These are phyloP conservation scores for Aproaerema taeniolella DNA, from an alignment of 2,888 invertebrate genomes.

Conservation along the genomic window DNA sequence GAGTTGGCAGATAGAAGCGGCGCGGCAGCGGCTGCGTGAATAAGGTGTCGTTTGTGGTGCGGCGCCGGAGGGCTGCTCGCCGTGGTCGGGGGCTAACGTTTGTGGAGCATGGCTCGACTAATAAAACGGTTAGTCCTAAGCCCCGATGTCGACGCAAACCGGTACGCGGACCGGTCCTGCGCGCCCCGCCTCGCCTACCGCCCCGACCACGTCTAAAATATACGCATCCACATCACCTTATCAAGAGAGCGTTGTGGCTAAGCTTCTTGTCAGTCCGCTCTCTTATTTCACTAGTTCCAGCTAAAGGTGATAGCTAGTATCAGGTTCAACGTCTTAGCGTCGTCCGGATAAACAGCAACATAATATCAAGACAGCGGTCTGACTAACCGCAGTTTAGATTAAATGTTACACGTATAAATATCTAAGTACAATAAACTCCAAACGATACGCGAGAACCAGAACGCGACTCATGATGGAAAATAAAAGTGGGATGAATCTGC, in stretches of 20 bases:
- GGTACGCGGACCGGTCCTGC: slow-evolving; percentile 67
- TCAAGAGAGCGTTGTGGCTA: slow-evolving; percentile 58
- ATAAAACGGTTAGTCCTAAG: slow-evolving; percentile 74
- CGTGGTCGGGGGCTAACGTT: slow-evolving; percentile 55
- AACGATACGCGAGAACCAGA: slow-evolving; percentile 7
- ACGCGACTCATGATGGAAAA: slow-evolving; percentile 7
- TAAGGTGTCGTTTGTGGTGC: slow-evolving; percentile 30
- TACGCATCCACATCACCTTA: slow-evolving; percentile 68
- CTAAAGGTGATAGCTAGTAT: slow-evolving; percentile 46
- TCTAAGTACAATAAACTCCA: slow-evolving; percentile 9
- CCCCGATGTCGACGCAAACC: slow-evolving; percentile 64
- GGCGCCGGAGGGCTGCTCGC: slow-evolving; percentile 39
- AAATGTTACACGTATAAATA: slow-evolving; percentile 16
- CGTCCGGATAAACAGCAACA: slow-evolving; percentile 51
- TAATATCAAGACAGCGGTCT: slow-evolving; percentile 45
- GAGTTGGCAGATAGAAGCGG: slow-evolving; percentile 1
- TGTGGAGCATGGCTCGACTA: slow-evolving; percentile 70
- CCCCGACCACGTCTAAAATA: slow-evolving; percentile 61
- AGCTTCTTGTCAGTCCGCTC: slow-evolving; percentile 57
- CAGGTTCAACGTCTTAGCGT: slow-evolving; percentile 50
- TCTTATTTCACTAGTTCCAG: slow-evolving; percentile 57
- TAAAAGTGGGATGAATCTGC: slow-evolving; percentile 12
- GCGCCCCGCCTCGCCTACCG: slow-evolving; percentile 31
- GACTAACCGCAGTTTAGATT: slow-evolving; percentile 57
- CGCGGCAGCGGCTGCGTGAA: slow-evolving; percentile 6